Conservation (phyloP, 2,888 invertebrate species). For the Conus canariensis region DNA sequence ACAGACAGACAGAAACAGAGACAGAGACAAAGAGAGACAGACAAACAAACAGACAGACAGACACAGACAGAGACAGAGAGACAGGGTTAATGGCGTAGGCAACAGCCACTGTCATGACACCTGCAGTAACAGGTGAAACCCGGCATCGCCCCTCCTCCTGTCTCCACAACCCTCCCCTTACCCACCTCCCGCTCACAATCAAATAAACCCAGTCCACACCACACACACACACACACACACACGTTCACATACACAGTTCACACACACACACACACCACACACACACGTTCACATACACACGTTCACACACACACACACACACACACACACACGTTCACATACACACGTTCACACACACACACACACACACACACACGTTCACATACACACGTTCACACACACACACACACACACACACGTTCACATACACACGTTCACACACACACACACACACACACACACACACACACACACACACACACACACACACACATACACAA, state of each 20-base stretch:
- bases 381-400: not conserved
- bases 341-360: slow-evolving; percentile 20
- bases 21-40: too few relatives aligned
- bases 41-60: too few relatives aligned
- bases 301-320: not conserved
- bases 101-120: too few relatives aligned
- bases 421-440: not conserved
- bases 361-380: slow-evolving; percentile 18
- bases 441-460: slow-evolving; percentile 12
- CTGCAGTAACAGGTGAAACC: too few relatives aligned
- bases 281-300: not conserved
- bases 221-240: slow-evolving; percentile 18
- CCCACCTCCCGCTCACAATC: too few relatives aligned
- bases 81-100: too few relatives aligned
- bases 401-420: not conserved
- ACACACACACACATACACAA: not conserved
- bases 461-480: slow-evolving; percentile 7
- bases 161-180: too few relatives aligned
- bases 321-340: not conserved
- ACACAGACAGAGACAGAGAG: too few relatives aligned
- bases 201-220: not conserved
- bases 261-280: not conserved
- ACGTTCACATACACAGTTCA: not conserved
- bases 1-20: too few relatives aligned
- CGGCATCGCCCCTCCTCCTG: too few relatives aligned